Evolutionary conservation across 2,797 vertebrate species (phyloP), one percentile per base, ranked within the genome.

Genomic region (Leuciscus waleckii): DNA sequence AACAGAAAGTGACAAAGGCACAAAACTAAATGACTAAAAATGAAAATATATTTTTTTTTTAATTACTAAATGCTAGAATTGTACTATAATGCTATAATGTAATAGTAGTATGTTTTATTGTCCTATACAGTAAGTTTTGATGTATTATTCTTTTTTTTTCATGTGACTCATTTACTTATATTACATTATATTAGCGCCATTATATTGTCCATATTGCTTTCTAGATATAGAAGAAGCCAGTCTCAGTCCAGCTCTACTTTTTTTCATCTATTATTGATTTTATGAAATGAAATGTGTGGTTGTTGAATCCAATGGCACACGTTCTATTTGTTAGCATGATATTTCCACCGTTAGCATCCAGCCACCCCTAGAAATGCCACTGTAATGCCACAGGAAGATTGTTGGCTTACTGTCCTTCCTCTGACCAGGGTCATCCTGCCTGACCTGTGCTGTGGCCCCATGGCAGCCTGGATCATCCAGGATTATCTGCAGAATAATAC

Each of bases 401-500:
- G 43, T 29, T 46, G 61, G 78, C 43, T 80, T 68, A 51, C 82
- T 13, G 43, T 79, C 90, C 73, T 85, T 82, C 80, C 81, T 84
- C 37, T 69, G 82, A 86, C 85, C 85, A 76, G 19, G 84, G 79
- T 91, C 92, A 88, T 87, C 88, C 54, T 79, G 63, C 76, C 87
- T 88, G 89, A 79, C 92, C 91, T 90, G 56, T 74, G 41, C 87
- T 70, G 29, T 86, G 91, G 86, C 84, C 86, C 74, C 29, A 86
- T 89, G 90, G 90, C 74, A 89, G 90, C 91, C 87, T 74, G 92
- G 94, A 95, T 96, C 94, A 95, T 88, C 91, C 79, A 76, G 92
- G 94, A 95, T 96, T 95, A 95, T 85, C 67, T 75, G 88, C 41
- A 91, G 90, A 91, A 91, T 93, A 92, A 94, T 92, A 90, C 93